A percentile compares a stretch with the other conserved stretches of the same genome.
Evolutionary conservation across 2,113 vertebrate genomes (phyloP).

Genomic region (Aphyosemion australe): DNA sequence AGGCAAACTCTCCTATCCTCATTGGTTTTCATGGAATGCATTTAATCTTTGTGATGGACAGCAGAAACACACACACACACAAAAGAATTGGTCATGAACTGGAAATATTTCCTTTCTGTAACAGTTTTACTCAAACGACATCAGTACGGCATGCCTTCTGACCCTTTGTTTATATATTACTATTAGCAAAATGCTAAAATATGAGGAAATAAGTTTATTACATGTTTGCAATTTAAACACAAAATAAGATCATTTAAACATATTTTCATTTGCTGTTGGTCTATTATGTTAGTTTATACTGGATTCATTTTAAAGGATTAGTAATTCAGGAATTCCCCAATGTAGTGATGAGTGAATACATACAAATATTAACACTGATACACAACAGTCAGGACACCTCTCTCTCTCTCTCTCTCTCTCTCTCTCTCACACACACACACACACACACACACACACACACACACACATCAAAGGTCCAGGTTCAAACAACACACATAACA

Average conservation of each 20-base stretch:
- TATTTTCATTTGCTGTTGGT: not conserved
- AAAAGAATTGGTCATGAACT: not conserved
- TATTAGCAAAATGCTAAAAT: constrained; percentile 33
- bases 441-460: not conserved
- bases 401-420: too few species aligned
- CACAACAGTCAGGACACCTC: not conserved
- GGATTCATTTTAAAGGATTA: not conserved
- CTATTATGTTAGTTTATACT: constrained; percentile 2
- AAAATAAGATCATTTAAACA: constrained; percentile 2
- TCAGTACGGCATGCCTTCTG: too few species aligned
- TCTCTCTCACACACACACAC: too few species aligned
- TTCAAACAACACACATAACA: constrained; percentile 22
- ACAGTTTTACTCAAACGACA: not conserved
- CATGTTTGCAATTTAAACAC: constrained; percentile 34
- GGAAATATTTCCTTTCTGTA: not conserved
- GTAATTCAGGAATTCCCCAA: constrained; percentile 7
- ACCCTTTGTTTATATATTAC: not conserved
- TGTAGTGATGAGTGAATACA: constrained; percentile 16
- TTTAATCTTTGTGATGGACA: constrained; percentile 40
- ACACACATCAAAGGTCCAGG: constrained; percentile 10
- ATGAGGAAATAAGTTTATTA: constrained; percentile 26
- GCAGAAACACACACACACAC: constrained; percentile 27
- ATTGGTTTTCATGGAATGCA: constrained; percentile 41
- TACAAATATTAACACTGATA: constrained; percentile 13
- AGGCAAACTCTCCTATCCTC: not conserved